phyloP scores from a whole-genome alignment of 2,797 vertebrate species.

The Chaetodon trifasciatus region DNA sequence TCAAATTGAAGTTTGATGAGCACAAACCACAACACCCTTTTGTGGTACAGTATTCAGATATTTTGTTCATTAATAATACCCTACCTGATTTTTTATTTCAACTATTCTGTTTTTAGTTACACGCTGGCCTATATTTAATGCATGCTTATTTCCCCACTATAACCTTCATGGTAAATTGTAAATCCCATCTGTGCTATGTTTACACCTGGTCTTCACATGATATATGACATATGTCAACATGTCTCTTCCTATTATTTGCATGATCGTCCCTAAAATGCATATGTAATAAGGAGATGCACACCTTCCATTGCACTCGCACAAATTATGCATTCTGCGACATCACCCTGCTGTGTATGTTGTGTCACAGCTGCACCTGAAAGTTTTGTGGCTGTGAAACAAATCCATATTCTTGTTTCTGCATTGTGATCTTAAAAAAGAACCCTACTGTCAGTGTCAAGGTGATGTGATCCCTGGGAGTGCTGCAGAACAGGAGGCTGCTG shows the following conservation, averaged over 20 bases:
- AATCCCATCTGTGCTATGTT: no score
- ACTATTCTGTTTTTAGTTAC: not conserved
- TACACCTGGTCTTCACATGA: not conserved
- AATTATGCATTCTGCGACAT: no score
- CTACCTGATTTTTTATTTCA: not conserved
- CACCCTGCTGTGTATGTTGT: no score
- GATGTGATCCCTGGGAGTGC: not conserved
- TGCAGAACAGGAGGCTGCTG: conserved; percentile 11
- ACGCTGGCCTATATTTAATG: not conserved
- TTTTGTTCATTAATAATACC: not conserved
- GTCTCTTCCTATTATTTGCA: no score
- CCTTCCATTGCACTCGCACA: no score
- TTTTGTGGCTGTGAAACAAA: not conserved
- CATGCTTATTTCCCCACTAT: not conserved
- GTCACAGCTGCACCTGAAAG: not conserved
- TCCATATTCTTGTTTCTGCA: not conserved
- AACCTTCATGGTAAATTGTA: no score
- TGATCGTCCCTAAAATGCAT: no score
- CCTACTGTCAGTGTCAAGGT: not conserved
- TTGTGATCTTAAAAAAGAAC: not conserved
- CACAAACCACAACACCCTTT: not conserved
- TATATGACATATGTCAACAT: no score
- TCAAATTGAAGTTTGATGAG: not conserved
- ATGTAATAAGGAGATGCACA: no score
- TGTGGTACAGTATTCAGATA: not conserved